Evolutionary conservation across 2,113 vertebrate genomes (phyloP).

Genomic region (Aegotheles bennettii): DNA sequence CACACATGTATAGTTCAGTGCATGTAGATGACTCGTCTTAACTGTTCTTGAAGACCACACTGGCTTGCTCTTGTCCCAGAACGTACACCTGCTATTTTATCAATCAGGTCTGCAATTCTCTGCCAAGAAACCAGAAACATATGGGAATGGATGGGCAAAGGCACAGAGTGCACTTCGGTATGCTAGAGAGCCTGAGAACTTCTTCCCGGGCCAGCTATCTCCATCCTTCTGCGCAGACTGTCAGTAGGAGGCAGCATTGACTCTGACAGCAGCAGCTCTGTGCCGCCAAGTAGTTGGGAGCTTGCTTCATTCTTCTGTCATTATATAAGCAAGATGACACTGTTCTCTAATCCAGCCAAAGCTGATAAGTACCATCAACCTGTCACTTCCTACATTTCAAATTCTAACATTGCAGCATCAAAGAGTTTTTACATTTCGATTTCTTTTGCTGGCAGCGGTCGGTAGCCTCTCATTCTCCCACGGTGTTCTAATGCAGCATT

Average conservation of each 20-base stretch:
- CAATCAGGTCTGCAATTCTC: background rate
- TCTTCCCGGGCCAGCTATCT: background rate
- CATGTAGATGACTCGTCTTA: rapidly evolving
- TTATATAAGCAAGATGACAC: constrained; percentile 85
- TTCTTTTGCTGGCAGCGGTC: constrained; percentile 84
- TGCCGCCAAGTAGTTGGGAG: constrained; percentile 69
- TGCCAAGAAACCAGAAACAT: background rate
- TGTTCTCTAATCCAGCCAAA: constrained; percentile 87
- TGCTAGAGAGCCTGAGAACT: background rate
- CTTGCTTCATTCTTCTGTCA: constrained; percentile 82
- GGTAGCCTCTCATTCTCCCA: constrained; percentile 85
- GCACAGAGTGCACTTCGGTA: background rate
- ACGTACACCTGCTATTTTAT: background rate
- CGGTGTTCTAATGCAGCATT: constrained; percentile 86
- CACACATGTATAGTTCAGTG: background rate
- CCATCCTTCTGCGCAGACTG: background rate
- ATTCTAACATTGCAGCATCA: constrained; percentile 86
- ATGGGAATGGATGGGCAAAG: rapidly evolving
- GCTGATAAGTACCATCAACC: constrained; percentile 89
- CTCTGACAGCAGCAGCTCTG: constrained; percentile 50
- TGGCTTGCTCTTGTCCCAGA: background rate
- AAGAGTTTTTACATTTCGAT: constrained; percentile 89
- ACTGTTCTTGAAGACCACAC: background rate
- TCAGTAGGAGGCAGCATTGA: constrained; percentile 76
- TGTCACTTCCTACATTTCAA: constrained; percentile 88